Conservation (phyloP, 2,113 vertebrate species). For the Columbina picui region DNA sequence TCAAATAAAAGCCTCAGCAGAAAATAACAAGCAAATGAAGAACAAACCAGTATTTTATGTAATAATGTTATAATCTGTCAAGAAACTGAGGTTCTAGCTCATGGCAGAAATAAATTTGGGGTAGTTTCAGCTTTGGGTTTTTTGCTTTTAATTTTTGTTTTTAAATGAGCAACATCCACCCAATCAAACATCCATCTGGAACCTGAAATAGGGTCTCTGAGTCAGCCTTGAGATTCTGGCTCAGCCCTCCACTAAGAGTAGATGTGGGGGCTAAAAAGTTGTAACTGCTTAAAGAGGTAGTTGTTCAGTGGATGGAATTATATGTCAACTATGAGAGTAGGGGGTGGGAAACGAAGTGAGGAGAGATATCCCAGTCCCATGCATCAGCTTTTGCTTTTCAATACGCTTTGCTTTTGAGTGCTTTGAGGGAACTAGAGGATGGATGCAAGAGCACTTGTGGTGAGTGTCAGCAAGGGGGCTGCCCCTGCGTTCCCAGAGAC, state of each 20-base stretch:
- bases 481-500: not conserved
- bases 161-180: not conserved
- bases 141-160: not conserved
- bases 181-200: not conserved
- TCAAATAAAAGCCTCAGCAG: not conserved
- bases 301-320: not conserved
- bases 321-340: not conserved
- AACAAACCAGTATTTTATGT: not conserved
- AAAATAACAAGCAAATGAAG: not conserved
- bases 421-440: not conserved
- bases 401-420: not conserved
- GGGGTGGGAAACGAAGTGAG: not conserved
- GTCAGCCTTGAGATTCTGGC: not conserved
- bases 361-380: not conserved
- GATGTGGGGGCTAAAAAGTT: not conserved
- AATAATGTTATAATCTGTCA: not conserved
- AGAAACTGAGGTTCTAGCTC: not conserved
- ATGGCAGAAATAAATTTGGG: not conserved
- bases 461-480: not conserved
- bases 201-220: not conserved
- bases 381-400: not conserved
- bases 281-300: not conserved
- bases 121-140: not conserved
- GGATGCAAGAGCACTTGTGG: not conserved
- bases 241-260: not conserved